Base-by-base conservation (phyloP, 2,113 vertebrate species). In the Campylorhamphus procurvoides region DNA sequence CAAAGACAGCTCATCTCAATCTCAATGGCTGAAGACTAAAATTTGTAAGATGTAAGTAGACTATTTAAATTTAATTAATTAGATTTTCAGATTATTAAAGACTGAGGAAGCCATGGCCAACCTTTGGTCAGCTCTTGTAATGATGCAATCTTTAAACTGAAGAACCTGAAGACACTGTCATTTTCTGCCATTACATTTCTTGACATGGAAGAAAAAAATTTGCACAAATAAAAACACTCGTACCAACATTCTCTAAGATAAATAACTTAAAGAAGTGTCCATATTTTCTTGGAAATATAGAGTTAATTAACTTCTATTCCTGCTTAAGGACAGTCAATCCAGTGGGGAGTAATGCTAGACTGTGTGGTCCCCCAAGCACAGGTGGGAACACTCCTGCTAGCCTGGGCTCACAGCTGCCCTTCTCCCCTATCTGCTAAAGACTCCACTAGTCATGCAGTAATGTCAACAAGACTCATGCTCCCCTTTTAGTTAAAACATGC, bases 1-100 rank as follows among this genome's bases (percentile, higher is more conserved):
- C 60, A 71, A 88, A 84, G 60, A 78, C 52, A 86, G 50, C 17
- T 87, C 47, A 74, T 58, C 78, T 86, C 37, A 80, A 47, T 88
- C 60, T 72, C 40, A 83, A 6, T 76, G 87, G 58, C 47, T 89
- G 87, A 95, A 84, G 74, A 89, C 49, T 76, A 23, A 84, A 59
- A 42, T 79, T 74, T 79, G n/a, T 66, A 87, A 93, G 31, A 63
- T 83, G 81, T 91, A 89, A 94, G 89, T 89, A 89, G 37, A 69
- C 56, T 46, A 9, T 84, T 93, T 91, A 69, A 69, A 88, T 76
- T 42, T 31, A 56, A 68, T 64, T 7, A 68, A 75, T 14, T 64
- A 44, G 19, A 24, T 75, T 83, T 4, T 47, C n/a, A 27, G 25
- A 49, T 73, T 83, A 75, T 60, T 76, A 82, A 84, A 82, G 47